These are phyloP conservation scores for Bimastos eiseni DNA, from an alignment of 2,888 invertebrate genomes.

Conservation along the genomic window DNA sequence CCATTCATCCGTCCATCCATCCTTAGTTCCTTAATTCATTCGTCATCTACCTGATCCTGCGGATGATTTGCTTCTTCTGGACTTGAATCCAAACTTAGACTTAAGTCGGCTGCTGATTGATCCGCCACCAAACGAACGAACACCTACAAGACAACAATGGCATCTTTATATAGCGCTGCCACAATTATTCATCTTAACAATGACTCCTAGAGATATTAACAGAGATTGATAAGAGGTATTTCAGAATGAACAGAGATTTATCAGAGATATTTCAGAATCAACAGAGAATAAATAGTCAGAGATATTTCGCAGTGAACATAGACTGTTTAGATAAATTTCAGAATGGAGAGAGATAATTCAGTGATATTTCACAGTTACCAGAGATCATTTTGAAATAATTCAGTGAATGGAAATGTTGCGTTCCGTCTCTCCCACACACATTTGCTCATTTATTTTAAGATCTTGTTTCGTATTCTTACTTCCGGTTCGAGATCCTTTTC, in stretches of 20 bases:
- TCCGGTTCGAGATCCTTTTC: neutral
- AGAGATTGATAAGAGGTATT: neutral
- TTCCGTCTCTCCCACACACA: too few species aligned
- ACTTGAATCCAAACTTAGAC: neutral
- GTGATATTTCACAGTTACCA: too few species aligned
- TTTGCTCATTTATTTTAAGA: neutral
- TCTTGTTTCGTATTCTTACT: neutral
- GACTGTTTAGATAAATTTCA: too few species aligned
- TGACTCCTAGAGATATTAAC: neutral
- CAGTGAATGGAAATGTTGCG: too few species aligned
- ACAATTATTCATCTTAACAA: neutral
- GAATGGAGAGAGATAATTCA: too few species aligned
- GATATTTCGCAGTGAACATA: too few species aligned
- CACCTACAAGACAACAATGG: neutral
- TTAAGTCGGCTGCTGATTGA: neutral
- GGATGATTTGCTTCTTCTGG: neutral
- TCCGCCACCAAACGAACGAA: neutral
- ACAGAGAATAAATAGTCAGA: too few species aligned
- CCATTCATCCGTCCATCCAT: neutral
- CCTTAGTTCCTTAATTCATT: neutral
- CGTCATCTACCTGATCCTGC: neutral
- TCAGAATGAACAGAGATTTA: neutral
- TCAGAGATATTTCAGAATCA: too few species aligned
- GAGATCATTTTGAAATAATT: too few species aligned
- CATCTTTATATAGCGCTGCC: neutral